Percentiles rank a stretch among this genome's conserved stretches.
phyloP scores from a whole-genome alignment of 2,797 vertebrate genomes.

The Sebastes ruberrimus region DNA sequence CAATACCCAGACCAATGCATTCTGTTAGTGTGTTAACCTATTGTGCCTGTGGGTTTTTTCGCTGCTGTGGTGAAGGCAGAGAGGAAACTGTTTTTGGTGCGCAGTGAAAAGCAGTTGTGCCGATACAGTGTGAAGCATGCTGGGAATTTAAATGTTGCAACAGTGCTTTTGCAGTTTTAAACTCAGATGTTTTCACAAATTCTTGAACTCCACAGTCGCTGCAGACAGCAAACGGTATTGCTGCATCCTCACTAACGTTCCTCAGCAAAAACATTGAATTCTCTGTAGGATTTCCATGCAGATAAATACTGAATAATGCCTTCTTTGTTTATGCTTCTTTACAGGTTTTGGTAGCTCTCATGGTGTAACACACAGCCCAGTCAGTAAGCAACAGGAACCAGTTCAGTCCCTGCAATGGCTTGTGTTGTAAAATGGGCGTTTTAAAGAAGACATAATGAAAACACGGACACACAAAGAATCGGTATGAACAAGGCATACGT shows the following conservation, averaged over 20 bases:
- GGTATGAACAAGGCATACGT: constrained; percentile 70
- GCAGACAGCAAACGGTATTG: background rate
- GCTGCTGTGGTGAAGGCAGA: constrained; percentile 47
- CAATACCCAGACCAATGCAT: background rate
- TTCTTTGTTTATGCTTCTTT: constrained; percentile 65
- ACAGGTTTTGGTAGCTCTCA: constrained; percentile 66
- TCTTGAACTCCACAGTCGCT: background rate
- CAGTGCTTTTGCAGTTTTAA: constrained; percentile 49
- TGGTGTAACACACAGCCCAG: constrained; percentile 49
- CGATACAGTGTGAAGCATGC: constrained; percentile 52
- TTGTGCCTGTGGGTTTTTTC: constrained; percentile 43
- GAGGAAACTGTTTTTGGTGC: constrained; percentile 37
- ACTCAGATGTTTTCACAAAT: constrained; percentile 45
- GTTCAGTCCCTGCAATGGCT: constrained; percentile 72
- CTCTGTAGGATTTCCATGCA: constrained; percentile 23
- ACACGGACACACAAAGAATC: constrained; percentile 88
- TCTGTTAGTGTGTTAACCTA: constrained; percentile 41
- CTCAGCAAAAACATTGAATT: constrained; percentile 11
- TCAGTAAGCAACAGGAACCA: constrained; percentile 56
- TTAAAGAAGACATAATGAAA: constrained; percentile 83
- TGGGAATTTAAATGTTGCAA: constrained; percentile 63
- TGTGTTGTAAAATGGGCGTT: constrained; percentile 78
- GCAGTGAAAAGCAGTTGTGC: constrained; percentile 43
- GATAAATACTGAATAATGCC: constrained; percentile 37
- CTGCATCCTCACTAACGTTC: background rate